phyloP scores from a whole-genome alignment of 1,140 invertebrate species.

The Lerema accius region DNA sequence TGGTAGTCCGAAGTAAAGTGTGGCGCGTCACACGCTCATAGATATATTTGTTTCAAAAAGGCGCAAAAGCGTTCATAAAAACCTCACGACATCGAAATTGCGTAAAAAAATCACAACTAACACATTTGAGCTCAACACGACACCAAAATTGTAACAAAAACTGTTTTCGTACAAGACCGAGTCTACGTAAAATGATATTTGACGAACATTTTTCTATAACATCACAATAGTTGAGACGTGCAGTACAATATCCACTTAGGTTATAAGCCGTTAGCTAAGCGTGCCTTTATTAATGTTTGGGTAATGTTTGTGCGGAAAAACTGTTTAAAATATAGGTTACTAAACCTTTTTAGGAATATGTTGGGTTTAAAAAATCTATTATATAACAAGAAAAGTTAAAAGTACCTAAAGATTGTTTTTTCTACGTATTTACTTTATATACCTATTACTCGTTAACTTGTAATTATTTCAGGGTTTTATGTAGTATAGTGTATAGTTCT shows the following conservation, averaged over 20 bases:
- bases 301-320: slow-evolving; percentile 19
- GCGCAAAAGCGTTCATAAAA: slow-evolving; percentile 80
- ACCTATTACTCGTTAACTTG: too few species aligned
- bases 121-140: slow-evolving; percentile 61
- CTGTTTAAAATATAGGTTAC: too few species aligned
- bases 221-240: slow-evolving; percentile 32
- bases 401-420: too few species aligned
- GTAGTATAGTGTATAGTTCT: too few species aligned
- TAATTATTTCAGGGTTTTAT: too few species aligned
- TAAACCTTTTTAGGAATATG: too few species aligned
- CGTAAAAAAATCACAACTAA: slow-evolving; percentile 67
- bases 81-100: slow-evolving; percentile 71
- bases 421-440: too few species aligned
- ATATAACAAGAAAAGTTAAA: too few species aligned
- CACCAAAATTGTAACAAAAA: slow-evolving; percentile 52
- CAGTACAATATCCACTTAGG: slow-evolving; percentile 3
- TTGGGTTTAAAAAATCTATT: too few species aligned
- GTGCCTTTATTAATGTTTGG: slow-evolving; percentile 18
- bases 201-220: slow-evolving; percentile 18
- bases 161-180: slow-evolving; percentile 30
- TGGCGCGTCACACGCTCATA: slow-evolving; percentile 3
- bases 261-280: slow-evolving; percentile 33
- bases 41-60: slow-evolving; percentile 53
- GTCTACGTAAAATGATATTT: slow-evolving; percentile 32
- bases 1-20: slow-evolving; percentile 21